Percentiles rank a stretch among this genome's conserved stretches.
phyloP scores from a whole-genome alignment of 2,888 invertebrate genomes.

The Dryobotodes eremita region DNA sequence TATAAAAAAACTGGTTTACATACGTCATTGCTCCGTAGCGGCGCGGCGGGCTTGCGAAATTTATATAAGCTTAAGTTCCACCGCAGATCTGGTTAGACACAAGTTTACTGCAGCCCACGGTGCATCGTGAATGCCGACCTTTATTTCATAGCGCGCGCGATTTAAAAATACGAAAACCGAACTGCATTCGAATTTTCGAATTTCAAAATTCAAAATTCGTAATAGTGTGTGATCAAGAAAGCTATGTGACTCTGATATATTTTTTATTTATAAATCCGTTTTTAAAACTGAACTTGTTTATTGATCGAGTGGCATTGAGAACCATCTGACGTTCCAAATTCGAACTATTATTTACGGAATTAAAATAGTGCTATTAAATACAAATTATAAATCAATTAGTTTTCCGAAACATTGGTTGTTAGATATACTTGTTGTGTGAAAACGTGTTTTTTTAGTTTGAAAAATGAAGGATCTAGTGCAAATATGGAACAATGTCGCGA shows the following conservation, averaged over 20 bases:
- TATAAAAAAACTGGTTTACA: slow-evolving; percentile 60
- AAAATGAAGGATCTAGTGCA: slow-evolving; percentile 92
- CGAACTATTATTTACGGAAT: slow-evolving; percentile 53
- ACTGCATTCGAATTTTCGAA: slow-evolving; percentile 19
- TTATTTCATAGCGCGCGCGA: slow-evolving; percentile 62
- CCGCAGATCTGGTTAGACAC: slow-evolving; percentile 66
- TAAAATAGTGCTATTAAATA: slow-evolving; percentile 67
- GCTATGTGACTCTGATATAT: slow-evolving; percentile 47
- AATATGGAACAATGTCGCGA: slow-evolving; percentile 90
- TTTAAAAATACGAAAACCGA: slow-evolving; percentile 42
- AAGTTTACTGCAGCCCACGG: slow-evolving; percentile 53
- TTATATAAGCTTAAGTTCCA: slow-evolving; percentile 68
- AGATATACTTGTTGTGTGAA: slow-evolving; percentile 48
- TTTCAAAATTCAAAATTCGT: slow-evolving; percentile 4
- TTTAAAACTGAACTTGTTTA: slow-evolving; percentile 15
- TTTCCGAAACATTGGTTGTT: slow-evolving; percentile 49
- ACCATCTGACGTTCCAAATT: slow-evolving; percentile 34
- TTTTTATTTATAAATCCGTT: not conserved
- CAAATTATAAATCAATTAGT: slow-evolving; percentile 67
- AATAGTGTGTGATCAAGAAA: slow-evolving; percentile 18
- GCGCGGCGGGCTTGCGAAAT: slow-evolving; percentile 67
- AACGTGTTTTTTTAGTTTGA: slow-evolving; percentile 54
- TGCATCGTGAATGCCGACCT: slow-evolving; percentile 60
- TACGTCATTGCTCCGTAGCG: slow-evolving; percentile 53
- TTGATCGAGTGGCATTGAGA: slow-evolving; percentile 55